Evolutionary conservation across 2,888 invertebrate genomes (phyloP).

Genomic region (Sphaerophoria rueppellii): DNA sequence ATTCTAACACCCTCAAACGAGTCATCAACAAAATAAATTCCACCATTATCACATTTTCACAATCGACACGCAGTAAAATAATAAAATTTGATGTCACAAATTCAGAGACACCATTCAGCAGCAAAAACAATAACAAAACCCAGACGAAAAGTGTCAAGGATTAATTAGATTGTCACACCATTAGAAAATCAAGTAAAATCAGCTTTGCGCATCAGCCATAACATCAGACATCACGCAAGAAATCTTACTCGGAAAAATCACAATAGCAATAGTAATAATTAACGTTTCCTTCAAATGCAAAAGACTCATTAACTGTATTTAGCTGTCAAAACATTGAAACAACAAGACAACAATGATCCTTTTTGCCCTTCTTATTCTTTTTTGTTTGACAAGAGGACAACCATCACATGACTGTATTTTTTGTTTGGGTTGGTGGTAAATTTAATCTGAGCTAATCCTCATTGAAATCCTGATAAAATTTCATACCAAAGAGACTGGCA

Average conservation of each 20-base stretch:
- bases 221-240: conserved; percentile 66
- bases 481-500: conserved; percentile 30
- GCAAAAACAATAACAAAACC: background rate
- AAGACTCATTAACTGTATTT: conserved; percentile 68
- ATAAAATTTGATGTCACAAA: conserved; percentile 62
- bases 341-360: conserved; percentile 5
- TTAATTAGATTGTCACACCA: conserved; percentile 66
- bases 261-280: conserved; percentile 60
- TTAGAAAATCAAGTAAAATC: conserved; percentile 31
- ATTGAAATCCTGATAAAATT: conserved; percentile 19
- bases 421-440: background rate
- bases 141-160: conserved; percentile 68
- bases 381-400: background rate
- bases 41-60: conserved; percentile 36
- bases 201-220: conserved; percentile 16
- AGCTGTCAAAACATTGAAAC: conserved; percentile 33
- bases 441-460: conserved; percentile 34
- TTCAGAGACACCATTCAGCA: conserved; percentile 31
- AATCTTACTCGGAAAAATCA: conserved; percentile 28
- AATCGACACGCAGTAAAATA: conserved; percentile 67
- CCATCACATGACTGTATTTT: conserved; percentile 8
- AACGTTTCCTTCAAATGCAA: conserved; percentile 72
- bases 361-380: conserved; percentile 1
- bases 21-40: background rate
- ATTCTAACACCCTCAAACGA: no score